These are phyloP conservation scores for Platycheirus rosarum DNA, from an alignment of 2,888 invertebrate species.

Conservation along the genomic window DNA sequence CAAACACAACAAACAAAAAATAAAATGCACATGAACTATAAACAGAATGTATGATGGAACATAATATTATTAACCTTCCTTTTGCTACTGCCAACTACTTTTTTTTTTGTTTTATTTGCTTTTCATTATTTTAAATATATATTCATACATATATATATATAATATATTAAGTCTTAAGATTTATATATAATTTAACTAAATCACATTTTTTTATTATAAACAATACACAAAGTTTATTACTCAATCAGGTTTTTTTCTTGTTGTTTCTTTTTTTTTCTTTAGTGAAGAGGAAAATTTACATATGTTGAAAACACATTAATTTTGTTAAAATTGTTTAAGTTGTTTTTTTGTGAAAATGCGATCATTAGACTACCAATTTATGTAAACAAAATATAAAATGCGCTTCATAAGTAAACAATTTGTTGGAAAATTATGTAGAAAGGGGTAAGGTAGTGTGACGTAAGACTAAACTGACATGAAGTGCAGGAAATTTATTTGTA, in stretches of 20 bases:
- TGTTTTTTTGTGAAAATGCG: neutral
- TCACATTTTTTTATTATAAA: conserved; percentile 72
- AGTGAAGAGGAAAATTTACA: conserved; percentile 38
- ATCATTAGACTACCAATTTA: neutral
- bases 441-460: no score
- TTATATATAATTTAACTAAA: conserved; percentile 73
- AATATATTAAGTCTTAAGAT: conserved; percentile 72
- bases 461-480: no score
- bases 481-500: no score
- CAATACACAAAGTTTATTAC: conserved; percentile 68
- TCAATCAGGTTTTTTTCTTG: conserved; percentile 56
- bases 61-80: conserved; percentile 44
- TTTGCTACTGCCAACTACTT: conserved; percentile 47
- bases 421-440: no score
- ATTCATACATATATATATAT: conserved; percentile 11
- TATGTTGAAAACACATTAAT: conserved; percentile 21
- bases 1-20: conserved; percentile 46
- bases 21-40: conserved; percentile 70
- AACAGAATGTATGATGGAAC: conserved; percentile 69
- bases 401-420: no score
- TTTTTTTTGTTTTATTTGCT: conserved; percentile 30
- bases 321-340: neutral
- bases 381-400: neutral
- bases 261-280: conserved; percentile 5
- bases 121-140: conserved; percentile 31